Conservation (phyloP, 2,113 vertebrate genomes). For the Hyperoodon ampullatus region DNA sequence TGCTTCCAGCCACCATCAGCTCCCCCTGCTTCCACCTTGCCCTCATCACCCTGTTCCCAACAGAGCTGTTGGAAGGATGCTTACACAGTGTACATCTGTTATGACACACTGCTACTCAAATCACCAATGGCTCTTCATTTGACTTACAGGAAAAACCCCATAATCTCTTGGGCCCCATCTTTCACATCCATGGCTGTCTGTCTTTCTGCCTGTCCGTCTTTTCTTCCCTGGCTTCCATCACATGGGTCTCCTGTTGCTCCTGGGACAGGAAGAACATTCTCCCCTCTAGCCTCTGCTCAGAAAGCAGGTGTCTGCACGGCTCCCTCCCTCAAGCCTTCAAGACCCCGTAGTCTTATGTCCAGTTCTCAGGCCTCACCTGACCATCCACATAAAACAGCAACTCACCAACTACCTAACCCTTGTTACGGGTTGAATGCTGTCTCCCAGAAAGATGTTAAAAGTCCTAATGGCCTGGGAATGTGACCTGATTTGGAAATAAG, state of each 20-base stretch:
- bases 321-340: neutral
- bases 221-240: neutral
- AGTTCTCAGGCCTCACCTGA: neutral
- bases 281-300: neutral
- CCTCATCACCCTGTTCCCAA: neutral
- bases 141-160: neutral
- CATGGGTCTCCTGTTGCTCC: neutral
- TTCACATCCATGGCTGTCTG: neutral
- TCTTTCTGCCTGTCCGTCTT: too few species aligned
- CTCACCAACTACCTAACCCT: neutral
- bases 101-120: neutral
- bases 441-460: neutral
- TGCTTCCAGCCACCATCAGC: neutral
- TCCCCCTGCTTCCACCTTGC: neutral
- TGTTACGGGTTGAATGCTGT: neutral
- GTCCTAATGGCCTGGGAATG: neutral
- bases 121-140: neutral
- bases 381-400: neutral
- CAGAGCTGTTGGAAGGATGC: neutral
- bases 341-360: neutral
- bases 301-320: neutral
- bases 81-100: neutral
- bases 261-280: neutral
- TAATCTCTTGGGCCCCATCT: neutral
- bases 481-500: neutral